A percentile compares a stretch with the other conserved stretches of the same genome.
Evolutionary conservation across 2,113 vertebrate species (phyloP).

Genomic region (Vimba vimba): DNA sequence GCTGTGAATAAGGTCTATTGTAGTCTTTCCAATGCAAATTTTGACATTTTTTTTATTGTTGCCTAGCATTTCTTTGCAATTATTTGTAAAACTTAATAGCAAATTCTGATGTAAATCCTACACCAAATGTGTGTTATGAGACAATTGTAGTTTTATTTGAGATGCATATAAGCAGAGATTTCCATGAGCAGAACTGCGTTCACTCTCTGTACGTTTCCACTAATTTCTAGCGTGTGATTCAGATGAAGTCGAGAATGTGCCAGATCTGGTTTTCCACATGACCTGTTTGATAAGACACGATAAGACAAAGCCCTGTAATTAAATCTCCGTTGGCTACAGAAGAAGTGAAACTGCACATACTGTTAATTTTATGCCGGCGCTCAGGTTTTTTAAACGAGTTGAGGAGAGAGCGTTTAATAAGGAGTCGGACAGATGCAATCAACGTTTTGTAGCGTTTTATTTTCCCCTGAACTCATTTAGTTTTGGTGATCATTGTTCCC

Average conservation of each 20-base stretch:
- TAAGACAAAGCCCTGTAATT: conserved; percentile 27
- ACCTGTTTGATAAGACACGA: conserved; percentile 23
- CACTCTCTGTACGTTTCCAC: background rate
- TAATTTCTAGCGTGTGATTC: background rate
- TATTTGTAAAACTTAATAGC: background rate
- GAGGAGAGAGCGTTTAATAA: conserved; percentile 2
- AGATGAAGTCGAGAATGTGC: background rate
- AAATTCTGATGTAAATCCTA: background rate
- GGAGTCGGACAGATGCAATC: conserved; percentile 15
- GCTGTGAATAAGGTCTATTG: too few species aligned
- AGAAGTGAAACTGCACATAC: background rate
- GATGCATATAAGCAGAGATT: too few species aligned
- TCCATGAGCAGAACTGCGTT: background rate
- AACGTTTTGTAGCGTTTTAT: conserved; percentile 12
- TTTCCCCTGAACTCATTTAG: conserved; percentile 21
- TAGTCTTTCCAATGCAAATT: background rate
- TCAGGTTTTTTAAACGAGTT: background rate
- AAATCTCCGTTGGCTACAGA: background rate
- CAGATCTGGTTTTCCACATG: conserved; percentile 2
- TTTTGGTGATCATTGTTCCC: conserved; percentile 26
- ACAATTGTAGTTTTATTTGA: too few species aligned
- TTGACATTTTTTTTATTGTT: too few species aligned
- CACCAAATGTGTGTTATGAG: too few species aligned
- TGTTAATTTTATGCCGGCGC: conserved; percentile 11
- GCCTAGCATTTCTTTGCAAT: too few species aligned